Base-by-base conservation (phyloP, 2,888 invertebrate species). In the Andrena praecox region DNA sequence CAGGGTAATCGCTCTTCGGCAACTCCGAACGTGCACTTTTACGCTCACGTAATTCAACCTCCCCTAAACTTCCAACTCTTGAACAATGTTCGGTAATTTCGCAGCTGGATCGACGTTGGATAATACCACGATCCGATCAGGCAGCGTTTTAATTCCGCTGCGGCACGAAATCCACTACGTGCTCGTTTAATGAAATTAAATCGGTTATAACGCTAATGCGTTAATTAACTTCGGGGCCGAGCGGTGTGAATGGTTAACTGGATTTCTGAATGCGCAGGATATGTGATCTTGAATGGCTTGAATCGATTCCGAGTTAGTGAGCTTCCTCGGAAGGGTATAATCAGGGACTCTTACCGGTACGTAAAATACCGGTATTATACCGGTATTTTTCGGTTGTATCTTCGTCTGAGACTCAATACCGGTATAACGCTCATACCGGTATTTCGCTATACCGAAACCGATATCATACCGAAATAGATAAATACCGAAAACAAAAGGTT, bases 1-100 rank as follows among this genome's bases (percentile, higher is more conserved):
- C 27, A 24, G 56, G 72, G 59, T 59, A 80, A 80, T 71, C 50
- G 66, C n/a, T 56, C 56, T 10, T 29, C 42, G 56, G 42, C 24
- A 56, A 24, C 52, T 8, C 8, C 35, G 20, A 10, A 8, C 48
- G 56, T 64, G 48, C 33, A 35, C 16, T 71, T n/a, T 33, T n/a
- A 54, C 71, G 27, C 69, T 63, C 54, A 24, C 62, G 12, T n/a
- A 10, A 63, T 10, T n/a, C n/a, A 56, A 31, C 31, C 54, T 8
- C 54, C 63, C 42, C 24, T 3, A 6, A 29, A 3, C 50, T 52
- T 69, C 52, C 35, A 52, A 16, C 42, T 5, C 42, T 62, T 12
- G 10, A 8, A 7, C 35, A 7, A 69, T 42, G 42, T 59, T n/a
- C 27, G 16, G 64, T 12, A 27, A 29, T 7, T 2, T 10, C 1